phyloP scores from a whole-genome alignment of 2,113 vertebrate species.

The Myotis lucifugus region DNA sequence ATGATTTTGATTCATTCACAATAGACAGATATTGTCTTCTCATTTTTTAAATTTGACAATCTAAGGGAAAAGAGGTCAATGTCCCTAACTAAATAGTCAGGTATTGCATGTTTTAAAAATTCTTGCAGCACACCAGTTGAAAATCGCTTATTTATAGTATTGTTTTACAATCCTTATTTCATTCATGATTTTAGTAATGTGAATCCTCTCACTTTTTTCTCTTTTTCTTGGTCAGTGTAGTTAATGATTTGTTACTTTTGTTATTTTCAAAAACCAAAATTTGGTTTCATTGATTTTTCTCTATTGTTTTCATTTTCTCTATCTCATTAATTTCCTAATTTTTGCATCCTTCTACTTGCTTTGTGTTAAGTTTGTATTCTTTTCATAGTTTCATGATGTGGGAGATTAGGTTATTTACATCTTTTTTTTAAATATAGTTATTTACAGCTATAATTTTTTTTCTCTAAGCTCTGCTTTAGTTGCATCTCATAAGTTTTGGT shows the following conservation, averaged over 20 bases:
- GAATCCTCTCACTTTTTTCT: neutral
- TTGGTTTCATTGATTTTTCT: neutral
- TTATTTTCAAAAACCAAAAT: neutral
- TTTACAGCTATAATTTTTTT: neutral
- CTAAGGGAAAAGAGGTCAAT: no score
- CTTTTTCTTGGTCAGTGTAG: neutral
- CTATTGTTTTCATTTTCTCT: neutral
- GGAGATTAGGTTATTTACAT: neutral
- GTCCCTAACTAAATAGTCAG: no score
- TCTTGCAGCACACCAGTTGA: no score
- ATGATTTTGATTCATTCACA: no score
- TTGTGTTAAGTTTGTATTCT: conserved; percentile 15
- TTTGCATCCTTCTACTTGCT: neutral
- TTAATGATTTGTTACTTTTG: neutral
- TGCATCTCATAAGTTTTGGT: neutral
- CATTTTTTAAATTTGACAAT: no score
- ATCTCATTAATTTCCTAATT: neutral
- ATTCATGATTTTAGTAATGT: neutral
- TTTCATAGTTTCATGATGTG: neutral
- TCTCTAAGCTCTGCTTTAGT: neutral
- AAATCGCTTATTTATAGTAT: no score
- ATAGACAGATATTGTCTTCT: no score
- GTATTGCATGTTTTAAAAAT: no score
- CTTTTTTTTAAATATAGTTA: neutral
- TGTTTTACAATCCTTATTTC: no score